Base-by-base conservation (phyloP, 2,113 vertebrate genomes). In the Neogale vison region DNA sequence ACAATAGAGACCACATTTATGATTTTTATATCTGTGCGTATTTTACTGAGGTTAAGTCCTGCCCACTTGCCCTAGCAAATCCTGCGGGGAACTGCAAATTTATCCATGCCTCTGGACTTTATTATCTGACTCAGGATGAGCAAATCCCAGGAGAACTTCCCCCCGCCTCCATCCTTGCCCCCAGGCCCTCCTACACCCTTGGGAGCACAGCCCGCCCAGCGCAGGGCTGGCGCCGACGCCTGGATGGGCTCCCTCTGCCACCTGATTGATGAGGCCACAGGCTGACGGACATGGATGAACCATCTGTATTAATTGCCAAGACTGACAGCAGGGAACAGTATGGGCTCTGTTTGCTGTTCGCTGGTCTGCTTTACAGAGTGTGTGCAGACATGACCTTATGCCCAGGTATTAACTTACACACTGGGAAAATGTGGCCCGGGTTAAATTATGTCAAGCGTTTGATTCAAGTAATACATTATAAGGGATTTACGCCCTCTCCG, bases 341-440 rank as follows among this genome's bases (percentile, higher is more conserved):
- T 0, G 3, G 36, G 39, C 83, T 3, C 1, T 29, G 55, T 36
- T n/a, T 42, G 50, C 59, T 45, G 47, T 50, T 20, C 39, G 0
- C 0, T 13, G 77, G 21, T 86, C 61, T 74, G 79, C 55, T 69
- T 82, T 34, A 55, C 61, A 65, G 61, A 83, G 17, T n/a, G 12
- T 36, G 24, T 63, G 21, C 67, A 71, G 90, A 61, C 59, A 4
- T 89, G 96, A 95, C 84, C 98, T 96, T 87, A 50, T 21, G 69
- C 92, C 80, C 39, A 34, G 83, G 90, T 52, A 81, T 52, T 63
- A 93, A 77, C 76, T 65, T 31, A 59, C 96, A 88, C 0, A 29
- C 95, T 21, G 4, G 29, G 84, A 85, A 45, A 85, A 21, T 0
- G 4, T 1, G 85, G 71, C 20, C 4, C 7, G 7, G 52, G 39